Evolutionary conservation across 2,113 vertebrate species (phyloP), one percentile per base, ranked within the genome.

Genomic region (Tragulus kanchil): DNA sequence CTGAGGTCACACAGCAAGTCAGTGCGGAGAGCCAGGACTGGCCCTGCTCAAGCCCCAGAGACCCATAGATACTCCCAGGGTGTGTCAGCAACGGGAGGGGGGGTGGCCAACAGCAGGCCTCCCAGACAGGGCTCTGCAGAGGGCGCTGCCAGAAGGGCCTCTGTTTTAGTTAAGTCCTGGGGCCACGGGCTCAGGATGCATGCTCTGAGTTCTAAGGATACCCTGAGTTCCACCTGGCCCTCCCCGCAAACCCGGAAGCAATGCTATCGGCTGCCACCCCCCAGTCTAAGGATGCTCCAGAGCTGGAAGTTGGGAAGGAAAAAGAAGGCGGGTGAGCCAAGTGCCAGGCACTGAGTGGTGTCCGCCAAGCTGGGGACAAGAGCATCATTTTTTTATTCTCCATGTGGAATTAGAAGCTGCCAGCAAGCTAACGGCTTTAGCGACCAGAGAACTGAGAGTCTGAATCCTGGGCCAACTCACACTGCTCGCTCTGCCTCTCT

Each of bases 391-490:
- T 15, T 56, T 17, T 6, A 65, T 19, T 52, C 25, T 42, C 23
- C 6, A 2, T 0, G 0, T 2, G 31, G 59, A 6, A 17, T 25
- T 2, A 31, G 13, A 42, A 15, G 71, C 45, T 45, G 25, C 54
- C 8, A 7, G 69, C 36, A 2, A 14, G 42, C 36, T 1, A 12
- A 12, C 0, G 2, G 45, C 73, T 93, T 59, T 7, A 12, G 45
- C 31, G 52, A 28, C 28, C 13, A 73, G 36, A 50, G 17, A n/a
- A 8, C 59, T 3, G 2, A 25, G 45, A 11, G 25, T 59, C 14
- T 3, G n/a, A 25, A 9, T 67, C 45, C 73, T 14, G 65, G 69
- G 19, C 1, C 23, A 15, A n/a, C 81, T 23, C 0, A 0, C 28
- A 16, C 15, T 28, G 77, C 21, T 48, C 59, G 31, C 5, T 42